These are phyloP conservation scores for Hemitrygon akajei DNA, from an alignment of 2,797 vertebrate genomes.

Conservation along the genomic window DNA sequence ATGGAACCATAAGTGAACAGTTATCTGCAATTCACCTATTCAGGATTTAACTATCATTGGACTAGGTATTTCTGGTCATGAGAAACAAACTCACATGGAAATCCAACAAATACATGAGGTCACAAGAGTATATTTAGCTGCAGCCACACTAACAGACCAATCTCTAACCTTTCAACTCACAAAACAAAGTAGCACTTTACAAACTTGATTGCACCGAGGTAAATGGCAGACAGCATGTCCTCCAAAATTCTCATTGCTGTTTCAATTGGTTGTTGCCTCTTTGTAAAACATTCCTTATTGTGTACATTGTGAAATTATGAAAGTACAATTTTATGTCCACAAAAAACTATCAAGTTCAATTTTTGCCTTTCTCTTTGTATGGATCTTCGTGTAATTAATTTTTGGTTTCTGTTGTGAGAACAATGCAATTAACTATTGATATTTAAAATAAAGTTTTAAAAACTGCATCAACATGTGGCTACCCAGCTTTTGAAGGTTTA, in stretches of 20 bases:
- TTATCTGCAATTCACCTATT: too few species aligned
- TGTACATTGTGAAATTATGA: slow-evolving; percentile 20
- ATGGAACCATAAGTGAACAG: too few species aligned
- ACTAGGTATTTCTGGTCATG: not conserved
- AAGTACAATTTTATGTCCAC: slow-evolving; percentile 2
- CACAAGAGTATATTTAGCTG: not conserved
- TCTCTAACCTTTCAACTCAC: not conserved
- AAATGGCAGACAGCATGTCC: not conserved
- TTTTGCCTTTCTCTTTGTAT: slow-evolving; percentile 26
- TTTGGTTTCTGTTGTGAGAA: slow-evolving; percentile 20
- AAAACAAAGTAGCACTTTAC: slow-evolving; percentile 32
- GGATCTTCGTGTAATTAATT: slow-evolving; percentile 26
- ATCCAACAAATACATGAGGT: not conserved
- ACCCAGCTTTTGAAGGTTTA: not conserved
- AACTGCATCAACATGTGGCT: not conserved
- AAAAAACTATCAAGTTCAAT: not conserved
- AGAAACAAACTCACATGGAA: not conserved
- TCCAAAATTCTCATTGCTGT: not conserved
- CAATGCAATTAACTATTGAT: not conserved
- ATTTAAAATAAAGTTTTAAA: slow-evolving; percentile 30
- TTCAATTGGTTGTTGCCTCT: slow-evolving; percentile 7
- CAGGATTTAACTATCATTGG: not conserved
- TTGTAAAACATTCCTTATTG: slow-evolving; percentile 23
- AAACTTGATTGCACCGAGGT: slow-evolving; percentile 1
- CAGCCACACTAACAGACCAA: not conserved